Percentiles rank a stretch among this genome's conserved stretches.
These are phyloP conservation scores for Cochlearius cochlearius DNA, from an alignment of 2,113 vertebrate species.

Conservation along the genomic window DNA sequence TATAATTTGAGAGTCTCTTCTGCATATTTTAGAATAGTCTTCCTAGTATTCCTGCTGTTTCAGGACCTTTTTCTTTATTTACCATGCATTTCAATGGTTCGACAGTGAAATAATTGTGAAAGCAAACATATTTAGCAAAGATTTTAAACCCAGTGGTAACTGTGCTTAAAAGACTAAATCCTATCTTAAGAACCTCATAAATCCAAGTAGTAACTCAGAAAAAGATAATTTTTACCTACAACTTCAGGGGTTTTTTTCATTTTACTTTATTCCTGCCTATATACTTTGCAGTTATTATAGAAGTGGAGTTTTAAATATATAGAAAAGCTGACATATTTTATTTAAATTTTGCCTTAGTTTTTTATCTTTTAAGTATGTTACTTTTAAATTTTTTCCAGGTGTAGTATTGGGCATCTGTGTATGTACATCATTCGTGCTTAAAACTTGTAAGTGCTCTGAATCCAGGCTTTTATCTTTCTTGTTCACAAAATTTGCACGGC, in stretches of 20 bases:
- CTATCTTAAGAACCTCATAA: neutral
- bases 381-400: neutral
- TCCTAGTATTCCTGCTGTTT: neutral
- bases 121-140: neutral
- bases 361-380: neutral
- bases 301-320: neutral
- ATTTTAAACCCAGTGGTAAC: neutral
- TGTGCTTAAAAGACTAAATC: neutral
- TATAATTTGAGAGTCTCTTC: neutral
- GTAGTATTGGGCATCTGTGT: neutral
- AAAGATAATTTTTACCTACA: neutral
- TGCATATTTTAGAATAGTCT: neutral
- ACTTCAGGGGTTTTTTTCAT: neutral
- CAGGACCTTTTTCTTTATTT: neutral
- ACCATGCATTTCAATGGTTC: neutral
- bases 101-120: neutral
- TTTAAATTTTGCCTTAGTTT: neutral
- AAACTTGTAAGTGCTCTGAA: slow-evolving; percentile 5
- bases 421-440: neutral
- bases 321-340: neutral
- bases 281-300: neutral
- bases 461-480: slow-evolving; percentile 31
- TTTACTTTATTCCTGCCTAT: neutral
- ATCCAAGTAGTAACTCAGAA: neutral
- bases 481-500: neutral